phyloP scores from a whole-genome alignment of 23 tunicate genomes.

The Corella eumyota region DNA sequence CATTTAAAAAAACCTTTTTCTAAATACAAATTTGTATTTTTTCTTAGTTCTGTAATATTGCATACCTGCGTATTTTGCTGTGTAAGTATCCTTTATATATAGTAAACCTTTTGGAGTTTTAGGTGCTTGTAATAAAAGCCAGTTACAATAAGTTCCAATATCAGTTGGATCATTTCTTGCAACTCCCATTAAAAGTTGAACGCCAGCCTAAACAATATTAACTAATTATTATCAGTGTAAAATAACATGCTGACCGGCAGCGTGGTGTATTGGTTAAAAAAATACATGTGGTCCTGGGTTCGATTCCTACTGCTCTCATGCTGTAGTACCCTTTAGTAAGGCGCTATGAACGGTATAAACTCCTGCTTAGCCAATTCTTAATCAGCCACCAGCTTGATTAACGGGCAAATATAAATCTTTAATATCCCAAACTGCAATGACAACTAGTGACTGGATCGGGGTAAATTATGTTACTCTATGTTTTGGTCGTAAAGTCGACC shows the following conservation, averaged over 20 bases:
- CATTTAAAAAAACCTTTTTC: not conserved
- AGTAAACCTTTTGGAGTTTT: conserved; percentile 46
- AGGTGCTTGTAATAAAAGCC: conserved; percentile 23
- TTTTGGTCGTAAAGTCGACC: no score
- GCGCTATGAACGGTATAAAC: no score
- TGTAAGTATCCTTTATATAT: conserved; percentile 23
- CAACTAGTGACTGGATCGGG: no score
- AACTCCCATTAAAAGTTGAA: conserved; percentile 39
- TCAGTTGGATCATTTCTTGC: conserved; percentile 6
- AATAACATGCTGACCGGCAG: not conserved
- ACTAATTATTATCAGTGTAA: not conserved
- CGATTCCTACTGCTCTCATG: no score
- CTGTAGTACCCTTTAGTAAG: no score
- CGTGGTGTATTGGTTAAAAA: not conserved
- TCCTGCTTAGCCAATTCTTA: no score
- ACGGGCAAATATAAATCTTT: no score
- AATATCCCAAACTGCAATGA: no score
- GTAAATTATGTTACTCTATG: no score
- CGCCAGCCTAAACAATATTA: conserved; percentile 48
- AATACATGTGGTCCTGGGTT: no score
- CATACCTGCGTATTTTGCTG: conserved; percentile 83
- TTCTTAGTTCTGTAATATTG: not conserved
- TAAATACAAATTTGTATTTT: not conserved
- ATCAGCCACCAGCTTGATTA: no score
- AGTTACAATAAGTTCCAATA: conserved; percentile 55